Evolutionary conservation across 2,797 vertebrate species (phyloP).

Genomic region (Malacoctenus gilli): DNA sequence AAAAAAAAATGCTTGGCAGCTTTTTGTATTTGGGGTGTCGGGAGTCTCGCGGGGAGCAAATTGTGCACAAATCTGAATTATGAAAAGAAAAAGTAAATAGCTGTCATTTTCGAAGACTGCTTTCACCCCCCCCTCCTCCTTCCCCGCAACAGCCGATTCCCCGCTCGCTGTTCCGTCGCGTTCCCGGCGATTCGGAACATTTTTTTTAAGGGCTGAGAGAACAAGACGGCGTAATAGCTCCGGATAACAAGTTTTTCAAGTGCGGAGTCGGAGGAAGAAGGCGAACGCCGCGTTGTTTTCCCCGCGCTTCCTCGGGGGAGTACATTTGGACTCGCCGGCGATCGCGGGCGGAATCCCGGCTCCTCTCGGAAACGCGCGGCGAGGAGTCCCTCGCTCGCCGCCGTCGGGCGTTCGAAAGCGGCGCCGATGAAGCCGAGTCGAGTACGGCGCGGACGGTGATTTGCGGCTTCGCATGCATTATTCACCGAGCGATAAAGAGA

Average conservation of each 20-base stretch:
- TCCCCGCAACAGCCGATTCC: conserved; percentile 18
- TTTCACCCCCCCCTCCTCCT: too few relatives aligned
- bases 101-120: conserved; percentile 29
- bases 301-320: too few relatives aligned
- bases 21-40: conserved; percentile 41
- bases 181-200: conserved; percentile 28
- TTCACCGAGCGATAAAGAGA: conserved; percentile 53
- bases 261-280: too few relatives aligned
- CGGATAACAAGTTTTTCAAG: too few relatives aligned
- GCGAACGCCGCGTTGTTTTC: too few relatives aligned
- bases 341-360: too few relatives aligned
- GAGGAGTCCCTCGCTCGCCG: too few relatives aligned
- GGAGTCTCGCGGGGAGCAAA: conserved; percentile 42
- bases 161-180: conserved; percentile 6
- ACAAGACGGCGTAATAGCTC: not conserved
- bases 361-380: too few relatives aligned
- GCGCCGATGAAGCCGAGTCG: conserved; percentile 42
- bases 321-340: too few relatives aligned
- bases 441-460: conserved; percentile 41
- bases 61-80: conserved; percentile 57
- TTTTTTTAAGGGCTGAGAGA: conserved; percentile 6
- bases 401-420: conserved; percentile 10
- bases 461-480: conserved; percentile 54
- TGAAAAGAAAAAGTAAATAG: conserved; percentile 28
- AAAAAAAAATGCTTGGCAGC: conserved; percentile 52